Base-by-base conservation (phyloP, 2,797 vertebrate species). In the Lagocephalus sceleratus region DNA sequence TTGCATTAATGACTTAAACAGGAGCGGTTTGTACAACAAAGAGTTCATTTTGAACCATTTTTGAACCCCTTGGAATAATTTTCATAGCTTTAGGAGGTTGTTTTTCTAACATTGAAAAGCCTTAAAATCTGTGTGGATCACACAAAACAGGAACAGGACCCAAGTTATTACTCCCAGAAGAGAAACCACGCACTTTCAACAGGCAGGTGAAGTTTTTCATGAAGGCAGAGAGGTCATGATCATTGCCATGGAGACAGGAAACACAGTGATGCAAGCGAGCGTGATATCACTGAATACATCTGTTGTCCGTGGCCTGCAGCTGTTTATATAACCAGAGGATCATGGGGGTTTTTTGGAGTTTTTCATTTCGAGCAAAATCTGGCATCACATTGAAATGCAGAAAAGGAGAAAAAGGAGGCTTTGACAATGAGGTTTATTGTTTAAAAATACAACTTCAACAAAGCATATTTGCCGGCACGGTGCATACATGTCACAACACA, bases 351-450 rank as follows among this genome's bases (percentile, higher is more conserved):
- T 54, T 72, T 73, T 62, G 23, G 56, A 6, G 44, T 57, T 20
- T n/a, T 43, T 46, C 42, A 25, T 56, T 17, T 23, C 1, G 17
- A 69, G 48, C 14, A 12, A 72, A 67, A 68, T 52, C 62, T 73
- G 66, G 75, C 70, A 66, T 2, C 0, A 14, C 32, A 12, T 35
- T 35, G 0, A 42, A 51, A 61, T 1, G n/a, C 43, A 57, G 38
- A 65, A 46, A 3, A 26, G n/a, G 49, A 46, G 22, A 72, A 66
- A 68, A 55, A n/a, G 47, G 21, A 50, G 54, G 51, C 47, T 81
- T 71, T 72, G 52, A 73, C 42, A 75, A 39, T 44, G 0, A 74
- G n/a, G 61, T 90, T 87, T 84, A 87, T 75, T 86, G 60, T 81
- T 64, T 47, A 63, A 79, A 80, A 79, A 68, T 0, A 72, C 58